phyloP scores from a whole-genome alignment of 2,797 vertebrate species.

The Masticophis lateralis region DNA sequence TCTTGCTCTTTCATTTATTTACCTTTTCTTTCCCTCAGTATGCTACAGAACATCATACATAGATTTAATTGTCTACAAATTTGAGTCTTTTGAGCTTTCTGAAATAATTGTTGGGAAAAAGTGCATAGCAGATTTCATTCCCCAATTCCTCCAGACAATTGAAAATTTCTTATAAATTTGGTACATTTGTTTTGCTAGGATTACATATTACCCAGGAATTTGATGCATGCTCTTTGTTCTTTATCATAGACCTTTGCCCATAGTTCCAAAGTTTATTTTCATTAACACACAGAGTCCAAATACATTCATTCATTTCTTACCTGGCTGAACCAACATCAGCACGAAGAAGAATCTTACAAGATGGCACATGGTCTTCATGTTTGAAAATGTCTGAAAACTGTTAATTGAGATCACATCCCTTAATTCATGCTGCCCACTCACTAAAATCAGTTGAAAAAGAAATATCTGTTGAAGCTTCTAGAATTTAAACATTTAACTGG shows the following conservation, averaged over 20 bases:
- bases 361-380: background rate
- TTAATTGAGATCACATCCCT: background rate
- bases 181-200: background rate
- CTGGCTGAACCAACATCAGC: background rate
- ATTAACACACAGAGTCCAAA: background rate
- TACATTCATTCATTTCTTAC: background rate
- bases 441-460: background rate
- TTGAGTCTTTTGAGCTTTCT: background rate
- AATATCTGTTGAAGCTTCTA: background rate
- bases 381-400: background rate
- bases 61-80: background rate
- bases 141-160: background rate
- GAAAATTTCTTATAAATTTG: background rate
- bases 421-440: background rate
- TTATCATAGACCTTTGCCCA: background rate
- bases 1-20: background rate
- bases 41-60: background rate
- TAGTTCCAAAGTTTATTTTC: background rate
- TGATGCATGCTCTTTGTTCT: background rate
- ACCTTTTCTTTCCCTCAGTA: background rate
- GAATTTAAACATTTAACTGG: background rate
- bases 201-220: background rate
- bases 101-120: background rate
- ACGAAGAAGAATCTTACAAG: background rate
- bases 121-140: background rate